Base-by-base conservation (phyloP, 2,888 invertebrate genomes). In the Punctoribates punctum region DNA sequence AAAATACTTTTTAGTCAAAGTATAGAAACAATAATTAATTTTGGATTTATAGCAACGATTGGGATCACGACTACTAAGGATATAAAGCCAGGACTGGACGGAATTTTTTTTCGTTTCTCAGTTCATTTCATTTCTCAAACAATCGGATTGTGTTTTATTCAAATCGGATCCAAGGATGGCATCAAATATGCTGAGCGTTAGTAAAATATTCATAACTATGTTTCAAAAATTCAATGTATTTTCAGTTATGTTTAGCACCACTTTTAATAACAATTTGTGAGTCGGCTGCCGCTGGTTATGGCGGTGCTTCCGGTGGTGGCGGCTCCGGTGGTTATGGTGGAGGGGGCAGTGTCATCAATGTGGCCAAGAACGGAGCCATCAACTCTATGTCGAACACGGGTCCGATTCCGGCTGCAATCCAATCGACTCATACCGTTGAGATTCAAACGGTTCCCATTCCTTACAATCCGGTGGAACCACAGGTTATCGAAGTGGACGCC, bases 401-500 rank as follows among this genome's bases (percentile, higher is more conserved):
- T 20, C 38, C 57, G 23, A 20, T 75, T 11, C 54, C 60, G 11
- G 75, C 75, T 11, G 75, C 75, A 15, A 38, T 75, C 8, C 54
- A 75, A 27, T 75, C 75, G 15, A 34, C 72, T 8, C 75, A 72
- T 38, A 72, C 57, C 1, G 72, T 75, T 13, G 75, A 75, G 48
- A 51, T 75, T 17, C 67, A 75, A 17, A 29, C 67, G 25, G 75
- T 75, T 13, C 72, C 46, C 17, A 27, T 70, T 38, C 57, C 72
- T 17, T 75, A 75, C 70, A 51, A 75, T 20, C 38, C 67, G 17
- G 23, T 20, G 0, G 75, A 72, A 25, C 75, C 70, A 3, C 75
- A 75, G 20, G 51, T 75, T 17, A 75, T 75, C 38, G 75, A 75
- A 42, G 72, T 75, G 38, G 48, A 67, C 17, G 70, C 75, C 5